phyloP scores from a whole-genome alignment of 2,797 vertebrate species.

The Myotis daubentonii region DNA sequence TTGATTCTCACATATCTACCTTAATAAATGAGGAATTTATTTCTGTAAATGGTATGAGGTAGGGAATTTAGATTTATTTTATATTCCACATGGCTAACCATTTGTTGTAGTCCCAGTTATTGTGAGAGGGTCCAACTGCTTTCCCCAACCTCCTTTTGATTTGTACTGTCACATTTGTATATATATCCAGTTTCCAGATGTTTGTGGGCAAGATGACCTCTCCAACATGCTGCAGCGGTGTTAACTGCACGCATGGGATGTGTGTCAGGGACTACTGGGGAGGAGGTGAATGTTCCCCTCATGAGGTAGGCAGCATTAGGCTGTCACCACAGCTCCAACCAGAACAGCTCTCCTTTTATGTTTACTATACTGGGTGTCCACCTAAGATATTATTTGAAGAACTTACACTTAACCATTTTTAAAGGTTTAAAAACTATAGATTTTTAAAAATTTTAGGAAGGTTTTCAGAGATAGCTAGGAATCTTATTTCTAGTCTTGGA shows the following conservation, averaged over 20 bases:
- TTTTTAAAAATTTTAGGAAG: neutral
- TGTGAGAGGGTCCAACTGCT: neutral
- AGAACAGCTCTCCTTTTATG: neutral
- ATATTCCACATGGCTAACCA: neutral
- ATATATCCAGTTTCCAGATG: neutral
- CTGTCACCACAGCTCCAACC: neutral
- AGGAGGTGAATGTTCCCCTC: neutral
- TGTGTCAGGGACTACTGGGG: neutral
- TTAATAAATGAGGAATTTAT: constrained; percentile 46
- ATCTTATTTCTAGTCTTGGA: neutral
- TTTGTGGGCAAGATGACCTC: neutral
- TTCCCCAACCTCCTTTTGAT: neutral
- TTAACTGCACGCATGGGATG: neutral
- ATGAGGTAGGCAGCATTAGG: neutral
- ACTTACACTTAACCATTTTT: neutral
- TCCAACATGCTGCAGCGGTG: neutral
- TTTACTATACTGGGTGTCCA: neutral
- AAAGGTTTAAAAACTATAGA: neutral
- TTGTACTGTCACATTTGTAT: neutral
- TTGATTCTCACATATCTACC: neutral
- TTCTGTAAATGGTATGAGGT: constrained; percentile 25
- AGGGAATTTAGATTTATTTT: constrained; percentile 33
- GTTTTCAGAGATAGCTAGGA: neutral
- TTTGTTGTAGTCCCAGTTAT: neutral
- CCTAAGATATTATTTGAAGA: constrained; percentile 28